Evolutionary conservation across 2,113 vertebrate genomes (phyloP).

Genomic region (Dasyprocta punctata): DNA sequence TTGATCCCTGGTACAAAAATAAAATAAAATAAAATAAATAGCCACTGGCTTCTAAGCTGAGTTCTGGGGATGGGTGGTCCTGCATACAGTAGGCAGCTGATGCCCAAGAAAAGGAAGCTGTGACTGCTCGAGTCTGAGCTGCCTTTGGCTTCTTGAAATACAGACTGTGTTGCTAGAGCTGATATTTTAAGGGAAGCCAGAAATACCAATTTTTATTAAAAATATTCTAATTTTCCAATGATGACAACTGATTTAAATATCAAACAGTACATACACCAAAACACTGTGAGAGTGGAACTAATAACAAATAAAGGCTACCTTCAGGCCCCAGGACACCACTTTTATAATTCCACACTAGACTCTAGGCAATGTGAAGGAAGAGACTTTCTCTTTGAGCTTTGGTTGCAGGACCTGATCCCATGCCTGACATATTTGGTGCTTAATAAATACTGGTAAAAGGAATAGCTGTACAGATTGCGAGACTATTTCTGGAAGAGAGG

Average conservation of each 20-base stretch:
- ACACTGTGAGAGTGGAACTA: background rate
- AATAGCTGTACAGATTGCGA: background rate
- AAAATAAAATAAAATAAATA: background rate
- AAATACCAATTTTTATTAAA: background rate
- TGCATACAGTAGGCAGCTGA: too few species aligned
- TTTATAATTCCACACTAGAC: background rate
- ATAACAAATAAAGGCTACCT: background rate
- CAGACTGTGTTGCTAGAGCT: background rate
- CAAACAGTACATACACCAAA: background rate
- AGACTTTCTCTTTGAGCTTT: background rate
- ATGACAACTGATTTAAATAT: slow-evolving; percentile 33
- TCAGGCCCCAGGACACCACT: background rate
- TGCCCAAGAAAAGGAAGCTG: background rate
- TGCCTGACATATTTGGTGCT: background rate
- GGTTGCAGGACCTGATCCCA: background rate
- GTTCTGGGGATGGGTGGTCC: background rate
- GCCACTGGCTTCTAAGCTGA: background rate
- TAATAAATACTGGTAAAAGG: background rate
- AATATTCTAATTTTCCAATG: slow-evolving; percentile 22
- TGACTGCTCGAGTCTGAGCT: background rate
- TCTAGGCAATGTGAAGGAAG: background rate
- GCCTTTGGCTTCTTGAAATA: background rate
- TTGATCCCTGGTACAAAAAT: too few species aligned
- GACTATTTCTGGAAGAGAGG: background rate
- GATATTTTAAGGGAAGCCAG: background rate